Base-by-base conservation (phyloP, 2,888 invertebrate genomes). In the Cerceris rybyensis region DNA sequence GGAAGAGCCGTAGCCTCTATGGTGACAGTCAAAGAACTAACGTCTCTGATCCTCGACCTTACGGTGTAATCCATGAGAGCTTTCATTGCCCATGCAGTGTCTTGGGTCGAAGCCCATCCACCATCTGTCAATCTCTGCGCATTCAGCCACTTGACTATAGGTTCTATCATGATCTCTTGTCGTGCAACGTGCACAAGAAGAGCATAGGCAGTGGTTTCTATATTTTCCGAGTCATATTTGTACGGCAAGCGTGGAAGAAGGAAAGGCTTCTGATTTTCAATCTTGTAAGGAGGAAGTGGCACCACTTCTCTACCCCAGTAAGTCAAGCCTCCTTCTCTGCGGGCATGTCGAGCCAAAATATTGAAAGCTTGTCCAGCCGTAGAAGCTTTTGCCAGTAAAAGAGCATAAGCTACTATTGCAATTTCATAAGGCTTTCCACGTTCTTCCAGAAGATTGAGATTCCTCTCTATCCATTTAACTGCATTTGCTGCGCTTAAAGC, bases 201-300 rank as follows among this genome's bases (percentile, higher is more conserved):
- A 0, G 97, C 98, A 91, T 98, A 98, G 0, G 98, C 96, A 0
- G 98, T 99, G 0, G 98, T 96, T 89, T 98, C 98, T 59, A 98
- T 96, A 91, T 98, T 98, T 90, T 97, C 96, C 0, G 97, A 95
- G 93, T 99, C 99, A 91, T 96, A 97, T 85, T 95, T 95, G 92
- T 98, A 97, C 0, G 98, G 97, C 74, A 98, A 93, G 0, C 98
- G 95, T 0, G 98, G 98, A 77, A 98, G 93, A 0, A 97, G 93
- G 94, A 98, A 98, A 7, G 97, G 97, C 90, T 97, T 97, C 90
- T 98, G 98, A 93, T 98, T 98, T 93, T 98, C 98, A 88, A 96
- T 94, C 93, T 98, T 98, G 83, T 95, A 95, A 0, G 97, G 97
- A 0, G 97, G 97, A 75, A 95, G 94, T 0, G 98, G 97, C 1